Evolutionary conservation across 1,140 invertebrate species (phyloP).

Genomic region (Dermatophagoides farinae): DNA sequence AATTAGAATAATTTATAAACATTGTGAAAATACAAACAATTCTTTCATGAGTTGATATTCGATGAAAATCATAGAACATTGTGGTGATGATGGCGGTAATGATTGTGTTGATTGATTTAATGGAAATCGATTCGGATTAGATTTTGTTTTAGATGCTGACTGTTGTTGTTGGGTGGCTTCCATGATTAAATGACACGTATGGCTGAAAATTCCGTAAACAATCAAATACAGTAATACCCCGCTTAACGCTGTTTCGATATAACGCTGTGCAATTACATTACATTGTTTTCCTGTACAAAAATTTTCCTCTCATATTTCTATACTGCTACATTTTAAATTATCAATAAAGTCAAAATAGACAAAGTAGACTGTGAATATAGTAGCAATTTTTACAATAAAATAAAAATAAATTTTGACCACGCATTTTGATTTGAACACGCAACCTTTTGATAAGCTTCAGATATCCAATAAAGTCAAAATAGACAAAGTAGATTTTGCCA

Average conservation of each 20-base stretch:
- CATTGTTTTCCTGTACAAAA: no score
- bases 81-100: neutral
- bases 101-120: neutral
- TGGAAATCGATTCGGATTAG: neutral
- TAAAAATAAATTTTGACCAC: slow-evolving; percentile 41
- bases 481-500: neutral
- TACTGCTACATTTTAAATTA: no score
- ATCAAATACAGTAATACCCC: no score
- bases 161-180: neutral
- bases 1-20: neutral
- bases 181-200: no score
- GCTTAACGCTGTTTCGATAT: no score
- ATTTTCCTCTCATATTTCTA: no score
- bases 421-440: slow-evolving; percentile 97
- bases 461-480: neutral
- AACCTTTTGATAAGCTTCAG: slow-evolving; percentile 94
- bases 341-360: neutral
- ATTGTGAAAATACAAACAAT: slow-evolving; percentile 1
- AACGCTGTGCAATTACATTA: no score
- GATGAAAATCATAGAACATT: slow-evolving; percentile 6
- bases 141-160: neutral
- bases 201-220: no score
- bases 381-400: slow-evolving; percentile 12
- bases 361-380: no score
- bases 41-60: slow-evolving; percentile 13